Evolutionary conservation across 2,888 invertebrate genomes (phyloP).

Genomic region (Caenorhabditis auriculariae): DNA sequence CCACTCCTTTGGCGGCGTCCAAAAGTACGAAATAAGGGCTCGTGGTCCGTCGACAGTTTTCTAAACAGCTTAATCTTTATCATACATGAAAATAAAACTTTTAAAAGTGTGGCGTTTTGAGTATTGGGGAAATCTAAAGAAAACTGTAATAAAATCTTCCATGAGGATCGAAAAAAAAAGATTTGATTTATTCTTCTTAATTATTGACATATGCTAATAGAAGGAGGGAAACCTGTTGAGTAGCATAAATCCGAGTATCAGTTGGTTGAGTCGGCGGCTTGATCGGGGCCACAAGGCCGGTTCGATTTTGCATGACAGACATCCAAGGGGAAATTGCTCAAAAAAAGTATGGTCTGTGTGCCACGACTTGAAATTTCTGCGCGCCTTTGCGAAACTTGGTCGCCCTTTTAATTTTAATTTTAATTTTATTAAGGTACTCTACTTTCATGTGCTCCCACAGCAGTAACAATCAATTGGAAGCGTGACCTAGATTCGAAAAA

Average conservation of each 20-base stretch:
- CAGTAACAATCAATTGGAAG: no score
- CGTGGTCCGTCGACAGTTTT: constrained; percentile 61
- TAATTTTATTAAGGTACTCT: no score
- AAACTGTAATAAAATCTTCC: neutral
- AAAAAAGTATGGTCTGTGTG: neutral
- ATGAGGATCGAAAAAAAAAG: neutral
- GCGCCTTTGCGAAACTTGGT: no score
- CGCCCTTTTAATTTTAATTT: no score
- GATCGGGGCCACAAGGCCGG: constrained; percentile 55
- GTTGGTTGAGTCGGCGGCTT: constrained; percentile 58
- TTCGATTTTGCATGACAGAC: constrained; percentile 41
- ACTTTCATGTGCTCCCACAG: neutral
- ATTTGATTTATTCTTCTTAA: no score
- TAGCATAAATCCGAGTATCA: constrained; percentile 52
- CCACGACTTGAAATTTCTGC: neutral
- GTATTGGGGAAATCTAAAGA: no score
- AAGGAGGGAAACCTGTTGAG: constrained; percentile 48
- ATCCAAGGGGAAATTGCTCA: constrained; percentile 53
- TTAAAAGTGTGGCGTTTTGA: neutral
- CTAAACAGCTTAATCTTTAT: no score
- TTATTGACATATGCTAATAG: no score
- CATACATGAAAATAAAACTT: constrained; percentile 7
- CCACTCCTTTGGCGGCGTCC: constrained; percentile 59
- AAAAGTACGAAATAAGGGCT: constrained; percentile 61
- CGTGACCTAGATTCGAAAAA: no score